Evolutionary conservation across 2,888 invertebrate species (phyloP).

Genomic region (Ceriagrion tenellum): DNA sequence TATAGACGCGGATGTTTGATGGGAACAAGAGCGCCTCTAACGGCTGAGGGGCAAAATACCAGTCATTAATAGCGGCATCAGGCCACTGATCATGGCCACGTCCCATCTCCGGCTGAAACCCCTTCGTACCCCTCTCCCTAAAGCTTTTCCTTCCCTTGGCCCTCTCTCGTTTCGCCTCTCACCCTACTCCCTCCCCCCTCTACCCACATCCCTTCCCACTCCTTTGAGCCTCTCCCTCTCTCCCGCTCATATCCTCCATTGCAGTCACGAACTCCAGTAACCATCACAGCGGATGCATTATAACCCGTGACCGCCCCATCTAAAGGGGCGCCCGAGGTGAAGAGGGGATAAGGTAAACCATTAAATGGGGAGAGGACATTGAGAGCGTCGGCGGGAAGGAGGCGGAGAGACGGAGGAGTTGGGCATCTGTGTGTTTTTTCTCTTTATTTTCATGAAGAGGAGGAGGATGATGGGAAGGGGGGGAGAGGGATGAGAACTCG

Average conservation of each 20-base stretch:
- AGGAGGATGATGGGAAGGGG: background rate
- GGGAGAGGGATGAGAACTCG: background rate
- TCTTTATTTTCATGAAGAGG: background rate
- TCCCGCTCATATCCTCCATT: constrained; percentile 21
- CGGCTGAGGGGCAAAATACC: constrained; percentile 66
- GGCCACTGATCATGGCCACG: constrained; percentile 64
- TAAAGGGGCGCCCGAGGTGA: constrained; percentile 28
- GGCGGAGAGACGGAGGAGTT: background rate
- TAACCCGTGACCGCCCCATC: constrained; percentile 59
- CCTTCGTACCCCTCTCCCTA: background rate
- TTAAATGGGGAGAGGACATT: constrained; percentile 44
- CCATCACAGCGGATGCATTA: constrained; percentile 66
- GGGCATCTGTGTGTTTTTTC: background rate
- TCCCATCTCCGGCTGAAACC: background rate
- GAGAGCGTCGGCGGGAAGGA: background rate
- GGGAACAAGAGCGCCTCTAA: constrained; percentile 67
- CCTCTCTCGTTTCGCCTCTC: background rate
- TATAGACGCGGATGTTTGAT: constrained; percentile 66
- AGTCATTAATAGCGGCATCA: constrained; percentile 66
- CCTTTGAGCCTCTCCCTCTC: background rate
- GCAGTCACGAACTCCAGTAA: constrained; percentile 65
- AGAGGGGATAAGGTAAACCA: constrained; percentile 57
- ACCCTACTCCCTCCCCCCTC: background rate
- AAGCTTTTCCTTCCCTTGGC: background rate
- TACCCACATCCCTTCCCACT: background rate